A percentile compares a stretch with the other conserved stretches of the same genome.
phyloP scores from a whole-genome alignment of 2,888 invertebrate genomes.

The Ectemnius lituratus region DNA sequence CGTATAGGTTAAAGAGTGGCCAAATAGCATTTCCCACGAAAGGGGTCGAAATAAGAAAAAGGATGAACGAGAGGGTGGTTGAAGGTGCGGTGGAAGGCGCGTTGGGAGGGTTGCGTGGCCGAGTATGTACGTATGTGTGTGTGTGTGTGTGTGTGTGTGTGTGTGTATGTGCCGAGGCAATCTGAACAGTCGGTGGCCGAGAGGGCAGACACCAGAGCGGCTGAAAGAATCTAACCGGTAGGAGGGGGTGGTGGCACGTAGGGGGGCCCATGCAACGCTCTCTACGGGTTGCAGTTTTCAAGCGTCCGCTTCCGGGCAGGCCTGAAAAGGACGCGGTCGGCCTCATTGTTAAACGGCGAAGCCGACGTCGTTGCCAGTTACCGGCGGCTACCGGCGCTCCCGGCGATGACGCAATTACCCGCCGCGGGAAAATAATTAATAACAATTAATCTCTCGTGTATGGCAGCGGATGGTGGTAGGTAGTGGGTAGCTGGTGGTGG shows the following conservation, averaged over 20 bases:
- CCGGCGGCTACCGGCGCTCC: slow-evolving; percentile 48
- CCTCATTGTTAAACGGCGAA: slow-evolving; percentile 73
- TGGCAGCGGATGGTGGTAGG: slow-evolving; percentile 60
- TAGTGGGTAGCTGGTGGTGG: slow-evolving; percentile 42
- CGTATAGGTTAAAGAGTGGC: too few species aligned
- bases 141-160: too few species aligned
- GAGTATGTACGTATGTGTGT: too few species aligned
- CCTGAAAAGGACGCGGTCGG: slow-evolving; percentile 69
- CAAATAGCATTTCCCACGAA: background rate
- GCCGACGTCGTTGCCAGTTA: slow-evolving; percentile 54
- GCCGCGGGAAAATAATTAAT: slow-evolving; percentile 76
- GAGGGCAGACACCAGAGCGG: slow-evolving; percentile 45
- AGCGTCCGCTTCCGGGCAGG: slow-evolving; percentile 70
- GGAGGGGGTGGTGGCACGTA: slow-evolving; percentile 55
- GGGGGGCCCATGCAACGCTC: slow-evolving; percentile 44
- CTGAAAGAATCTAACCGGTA: slow-evolving; percentile 69
- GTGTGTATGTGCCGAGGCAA: background rate
- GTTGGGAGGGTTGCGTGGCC: too few species aligned
- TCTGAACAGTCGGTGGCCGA: slow-evolving; percentile 33
- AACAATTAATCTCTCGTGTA: slow-evolving; percentile 78
- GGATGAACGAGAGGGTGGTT: slow-evolving; percentile 33
- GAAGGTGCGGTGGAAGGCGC: slow-evolving; percentile 17
- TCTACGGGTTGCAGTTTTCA: slow-evolving; percentile 69
- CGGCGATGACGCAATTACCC: slow-evolving; percentile 74
- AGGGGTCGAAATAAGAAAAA: slow-evolving; percentile 34